phyloP scores from a whole-genome alignment of 1,140 invertebrate species.

The Drosophila micromelanica region DNA sequence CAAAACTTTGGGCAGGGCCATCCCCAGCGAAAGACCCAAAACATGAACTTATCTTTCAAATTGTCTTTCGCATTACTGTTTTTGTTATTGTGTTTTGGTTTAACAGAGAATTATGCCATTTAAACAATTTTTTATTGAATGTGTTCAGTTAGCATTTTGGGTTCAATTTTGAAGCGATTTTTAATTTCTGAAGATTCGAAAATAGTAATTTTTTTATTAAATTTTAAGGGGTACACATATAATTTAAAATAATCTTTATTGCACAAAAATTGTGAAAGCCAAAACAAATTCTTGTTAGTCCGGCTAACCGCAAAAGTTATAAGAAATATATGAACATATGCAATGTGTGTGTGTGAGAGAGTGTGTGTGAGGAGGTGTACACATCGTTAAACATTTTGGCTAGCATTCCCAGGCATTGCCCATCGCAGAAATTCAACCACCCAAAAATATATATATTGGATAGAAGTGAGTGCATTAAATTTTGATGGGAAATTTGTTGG shows the following conservation, averaged over 20 bases:
- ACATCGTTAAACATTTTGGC: constrained; percentile 56
- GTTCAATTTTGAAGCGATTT: constrained; percentile 3
- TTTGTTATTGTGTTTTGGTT: constrained; percentile 38
- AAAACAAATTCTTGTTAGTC: background rate
- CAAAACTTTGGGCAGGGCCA: constrained; percentile 49
- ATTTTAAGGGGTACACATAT: no score
- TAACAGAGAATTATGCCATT: constrained; percentile 30
- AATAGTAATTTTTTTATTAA: no score
- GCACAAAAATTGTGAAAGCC: background rate
- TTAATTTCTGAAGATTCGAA: no score
- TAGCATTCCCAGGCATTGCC: constrained; percentile 36
- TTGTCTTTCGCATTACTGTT: constrained; percentile 3
- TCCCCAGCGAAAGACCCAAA: constrained; percentile 12
- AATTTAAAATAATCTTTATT: background rate
- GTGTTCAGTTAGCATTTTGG: constrained; percentile 3
- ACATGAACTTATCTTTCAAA: constrained; percentile 63
- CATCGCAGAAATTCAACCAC: constrained; percentile 60
- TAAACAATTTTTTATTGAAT: constrained; percentile 20
- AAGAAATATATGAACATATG: constrained; percentile 18
- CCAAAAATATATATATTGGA: constrained; percentile 29
- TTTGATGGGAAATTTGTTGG: constrained; percentile 37
- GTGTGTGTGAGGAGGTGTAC: constrained; percentile 13
- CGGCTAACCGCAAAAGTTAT: background rate
- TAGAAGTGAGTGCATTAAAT: constrained; percentile 10
- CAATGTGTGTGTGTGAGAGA: background rate